Conservation (phyloP, 1,140 invertebrate species). For the Cylas formicarius region DNA sequence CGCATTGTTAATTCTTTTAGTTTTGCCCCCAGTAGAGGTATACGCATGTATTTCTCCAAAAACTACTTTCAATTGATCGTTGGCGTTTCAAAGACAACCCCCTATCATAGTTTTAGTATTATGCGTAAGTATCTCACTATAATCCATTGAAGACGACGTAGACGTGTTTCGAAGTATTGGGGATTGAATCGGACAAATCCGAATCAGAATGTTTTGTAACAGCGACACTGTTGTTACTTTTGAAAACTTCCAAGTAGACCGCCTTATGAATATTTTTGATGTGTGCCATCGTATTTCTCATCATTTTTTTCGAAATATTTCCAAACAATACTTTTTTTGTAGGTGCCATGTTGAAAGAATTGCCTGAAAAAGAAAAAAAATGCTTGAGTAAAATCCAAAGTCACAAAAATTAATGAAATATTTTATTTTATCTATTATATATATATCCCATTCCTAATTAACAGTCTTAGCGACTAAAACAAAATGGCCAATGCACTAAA, state of each 20-base stretch:
- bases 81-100: slow-evolving; percentile 12
- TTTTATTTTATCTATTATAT: no score
- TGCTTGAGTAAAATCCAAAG: no score
- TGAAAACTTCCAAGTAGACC: slow-evolving; percentile 3
- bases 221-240: no score
- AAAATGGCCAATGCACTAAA: no score
- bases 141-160: background rate
- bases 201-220: no score
- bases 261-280: slow-evolving; percentile 16
- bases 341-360: slow-evolving; percentile 11
- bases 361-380: no score
- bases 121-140: background rate
- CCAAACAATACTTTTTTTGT: slow-evolving; percentile 9
- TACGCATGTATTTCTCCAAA: slow-evolving; percentile 9
- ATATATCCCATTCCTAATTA: no score
- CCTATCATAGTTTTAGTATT: background rate
- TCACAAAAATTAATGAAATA: no score
- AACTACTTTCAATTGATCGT: background rate
- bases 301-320: slow-evolving; percentile 10
- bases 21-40: slow-evolving; percentile 3
- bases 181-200: no score
- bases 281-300: no score
- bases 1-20: slow-evolving; percentile 22
- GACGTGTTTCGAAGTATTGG: no score
- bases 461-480: no score